Evolutionary conservation across 2,888 invertebrate species (phyloP).

Genomic region (Limulus polyphemus): DNA sequence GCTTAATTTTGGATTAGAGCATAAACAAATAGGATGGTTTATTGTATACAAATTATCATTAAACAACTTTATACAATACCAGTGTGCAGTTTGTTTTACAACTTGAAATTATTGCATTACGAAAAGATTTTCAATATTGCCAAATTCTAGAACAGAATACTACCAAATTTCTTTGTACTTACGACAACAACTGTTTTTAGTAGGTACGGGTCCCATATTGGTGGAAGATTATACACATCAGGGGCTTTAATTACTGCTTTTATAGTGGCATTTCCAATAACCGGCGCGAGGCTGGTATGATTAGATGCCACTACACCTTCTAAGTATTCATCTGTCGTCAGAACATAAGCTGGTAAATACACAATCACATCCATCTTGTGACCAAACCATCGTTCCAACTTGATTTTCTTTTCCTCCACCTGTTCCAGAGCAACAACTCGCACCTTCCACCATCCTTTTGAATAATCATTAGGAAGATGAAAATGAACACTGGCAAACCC

Average conservation of each 20-base stretch:
- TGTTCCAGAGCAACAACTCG: constrained; percentile 60
- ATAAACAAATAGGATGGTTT: too few species aligned
- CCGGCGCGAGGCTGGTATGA: constrained; percentile 25
- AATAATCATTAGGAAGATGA: constrained; percentile 75
- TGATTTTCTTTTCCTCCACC: constrained; percentile 22
- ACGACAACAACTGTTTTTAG: too few species aligned
- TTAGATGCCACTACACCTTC: constrained; percentile 24
- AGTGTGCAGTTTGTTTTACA: too few species aligned
- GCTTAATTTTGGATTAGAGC: too few species aligned
- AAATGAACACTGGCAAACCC: constrained; percentile 84
- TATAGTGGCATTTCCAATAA: constrained; percentile 36
- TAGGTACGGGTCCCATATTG: too few species aligned
- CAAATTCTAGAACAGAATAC: too few species aligned
- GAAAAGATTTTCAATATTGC: too few species aligned
- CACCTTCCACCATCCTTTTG: constrained; percentile 83
- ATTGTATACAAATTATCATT: too few species aligned
- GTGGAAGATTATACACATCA: background rate
- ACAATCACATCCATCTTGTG: constrained; percentile 23
- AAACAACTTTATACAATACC: too few species aligned
- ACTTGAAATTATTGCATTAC: too few species aligned
- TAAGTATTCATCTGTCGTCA: constrained; percentile 23
- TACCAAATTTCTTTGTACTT: too few species aligned
- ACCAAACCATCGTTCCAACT: constrained; percentile 26
- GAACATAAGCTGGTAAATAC: constrained; percentile 23
- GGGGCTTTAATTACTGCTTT: constrained; percentile 26